These are phyloP conservation scores for Malurus cyaneus DNA, from an alignment of 2,113 vertebrate species.

Conservation along the genomic window DNA sequence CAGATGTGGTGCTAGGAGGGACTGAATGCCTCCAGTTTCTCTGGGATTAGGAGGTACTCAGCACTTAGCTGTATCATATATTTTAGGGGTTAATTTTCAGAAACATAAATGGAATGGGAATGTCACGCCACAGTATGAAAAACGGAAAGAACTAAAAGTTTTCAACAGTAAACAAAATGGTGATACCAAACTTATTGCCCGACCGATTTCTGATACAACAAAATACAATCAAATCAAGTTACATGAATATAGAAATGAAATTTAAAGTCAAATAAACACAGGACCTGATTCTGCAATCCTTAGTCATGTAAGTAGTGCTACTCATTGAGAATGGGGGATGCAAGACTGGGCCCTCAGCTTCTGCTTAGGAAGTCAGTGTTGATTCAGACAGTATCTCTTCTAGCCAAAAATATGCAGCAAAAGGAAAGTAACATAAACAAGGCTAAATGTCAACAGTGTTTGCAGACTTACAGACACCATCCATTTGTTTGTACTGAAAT, in stretches of 20 bases:
- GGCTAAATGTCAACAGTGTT: constrained; percentile 80
- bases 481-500: constrained; percentile 78
- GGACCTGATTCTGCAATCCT: constrained; percentile 49
- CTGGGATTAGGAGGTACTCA: neutral
- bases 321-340: constrained; percentile 4
- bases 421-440: constrained; percentile 80
- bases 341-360: constrained; percentile 57
- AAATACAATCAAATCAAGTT: neutral
- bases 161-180: neutral
- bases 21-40: constrained; percentile 22
- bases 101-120: neutral
- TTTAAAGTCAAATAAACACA: constrained; percentile 7
- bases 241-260: neutral
- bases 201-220: neutral
- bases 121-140: neutral
- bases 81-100: constrained; percentile 46
- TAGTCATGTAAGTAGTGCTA: constrained; percentile 40
- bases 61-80: neutral
- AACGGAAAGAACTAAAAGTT: neutral
- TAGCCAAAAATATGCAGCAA: constrained; percentile 76
- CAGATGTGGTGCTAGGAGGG: constrained; percentile 6
- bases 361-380: constrained; percentile 71
- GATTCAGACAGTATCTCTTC: constrained; percentile 74
- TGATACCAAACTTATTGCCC: neutral
- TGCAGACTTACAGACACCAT: constrained; percentile 78